Conservation (phyloP, 1,140 invertebrate genomes). For the Branchinecta lindahli region DNA sequence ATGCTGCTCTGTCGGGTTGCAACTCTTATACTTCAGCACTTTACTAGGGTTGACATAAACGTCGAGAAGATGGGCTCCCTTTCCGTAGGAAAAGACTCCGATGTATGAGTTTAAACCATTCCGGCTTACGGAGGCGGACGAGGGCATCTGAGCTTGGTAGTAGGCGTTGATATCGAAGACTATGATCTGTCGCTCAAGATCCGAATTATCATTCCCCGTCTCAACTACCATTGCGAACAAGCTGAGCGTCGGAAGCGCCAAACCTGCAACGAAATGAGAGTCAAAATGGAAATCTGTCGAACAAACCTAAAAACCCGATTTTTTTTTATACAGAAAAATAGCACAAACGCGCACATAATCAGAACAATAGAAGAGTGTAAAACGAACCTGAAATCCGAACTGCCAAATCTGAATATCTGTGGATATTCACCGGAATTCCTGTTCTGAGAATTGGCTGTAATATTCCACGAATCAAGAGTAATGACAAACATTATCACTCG, state of each 20-base stretch:
- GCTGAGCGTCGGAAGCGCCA: not conserved
- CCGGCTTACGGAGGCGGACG: not conserved
- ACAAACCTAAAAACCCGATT: too few species aligned
- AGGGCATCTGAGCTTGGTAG: slow-evolving; percentile 3
- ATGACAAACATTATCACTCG: too few species aligned
- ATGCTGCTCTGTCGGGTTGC: not conserved
- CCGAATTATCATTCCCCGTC: not conserved
- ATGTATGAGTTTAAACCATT: not conserved
- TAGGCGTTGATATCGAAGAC: not conserved
- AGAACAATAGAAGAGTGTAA: too few species aligned
- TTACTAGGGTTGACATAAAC: not conserved
- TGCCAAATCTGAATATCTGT: too few species aligned
- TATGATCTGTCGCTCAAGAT: not conserved
- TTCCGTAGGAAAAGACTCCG: not conserved
- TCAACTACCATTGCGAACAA: not conserved
- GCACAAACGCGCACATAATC: too few species aligned
- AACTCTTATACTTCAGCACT: not conserved
- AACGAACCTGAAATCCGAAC: too few species aligned
- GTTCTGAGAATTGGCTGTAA: too few species aligned
- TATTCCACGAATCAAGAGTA: too few species aligned
- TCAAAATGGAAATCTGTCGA: too few species aligned
- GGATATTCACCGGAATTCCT: too few species aligned
- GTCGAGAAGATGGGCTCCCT: not conserved
- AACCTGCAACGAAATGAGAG: not conserved
- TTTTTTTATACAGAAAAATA: too few species aligned